Evolutionary conservation across 2,888 invertebrate species (phyloP).

Genomic region (Scotopteryx bipunctaria): DNA sequence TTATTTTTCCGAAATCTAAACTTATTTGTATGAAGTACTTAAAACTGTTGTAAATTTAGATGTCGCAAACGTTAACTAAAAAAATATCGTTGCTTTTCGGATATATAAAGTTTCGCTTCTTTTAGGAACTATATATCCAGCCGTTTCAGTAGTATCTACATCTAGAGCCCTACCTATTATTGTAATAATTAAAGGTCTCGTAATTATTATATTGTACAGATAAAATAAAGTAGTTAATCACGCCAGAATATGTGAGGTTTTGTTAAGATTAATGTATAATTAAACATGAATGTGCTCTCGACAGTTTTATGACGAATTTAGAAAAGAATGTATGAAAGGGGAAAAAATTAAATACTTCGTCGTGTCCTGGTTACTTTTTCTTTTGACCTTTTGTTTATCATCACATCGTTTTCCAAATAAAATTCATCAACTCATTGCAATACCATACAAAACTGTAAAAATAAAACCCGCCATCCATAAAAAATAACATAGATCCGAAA

Average conservation of each 20-base stretch:
- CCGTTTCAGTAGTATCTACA: constrained; percentile 65
- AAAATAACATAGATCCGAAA: neutral
- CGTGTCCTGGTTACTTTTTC: constrained; percentile 76
- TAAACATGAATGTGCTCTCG: constrained; percentile 81
- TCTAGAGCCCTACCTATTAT: constrained; percentile 72
- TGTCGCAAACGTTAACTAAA: constrained; percentile 29
- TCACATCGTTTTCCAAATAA: neutral
- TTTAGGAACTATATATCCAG: constrained; percentile 54
- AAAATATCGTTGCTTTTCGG: constrained; percentile 52
- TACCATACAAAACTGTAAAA: neutral
- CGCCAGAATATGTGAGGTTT: constrained; percentile 78
- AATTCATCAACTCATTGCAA: neutral
- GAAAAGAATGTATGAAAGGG: constrained; percentile 81
- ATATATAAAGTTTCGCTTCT: constrained; percentile 40
- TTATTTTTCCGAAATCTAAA: constrained; percentile 4
- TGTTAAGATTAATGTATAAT: constrained; percentile 81
- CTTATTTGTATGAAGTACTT: constrained; percentile 49
- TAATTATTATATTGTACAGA: constrained; percentile 82
- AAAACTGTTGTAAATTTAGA: constrained; percentile 31
- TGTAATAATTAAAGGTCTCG: constrained; percentile 80
- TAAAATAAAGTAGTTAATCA: constrained; percentile 81
- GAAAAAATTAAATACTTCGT: constrained; percentile 83
- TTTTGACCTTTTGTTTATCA: constrained; percentile 41
- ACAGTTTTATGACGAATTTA: constrained; percentile 82
- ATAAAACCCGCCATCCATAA: neutral